phyloP scores from a whole-genome alignment of 2,888 invertebrate species.

The Agapostemon virescens region DNA sequence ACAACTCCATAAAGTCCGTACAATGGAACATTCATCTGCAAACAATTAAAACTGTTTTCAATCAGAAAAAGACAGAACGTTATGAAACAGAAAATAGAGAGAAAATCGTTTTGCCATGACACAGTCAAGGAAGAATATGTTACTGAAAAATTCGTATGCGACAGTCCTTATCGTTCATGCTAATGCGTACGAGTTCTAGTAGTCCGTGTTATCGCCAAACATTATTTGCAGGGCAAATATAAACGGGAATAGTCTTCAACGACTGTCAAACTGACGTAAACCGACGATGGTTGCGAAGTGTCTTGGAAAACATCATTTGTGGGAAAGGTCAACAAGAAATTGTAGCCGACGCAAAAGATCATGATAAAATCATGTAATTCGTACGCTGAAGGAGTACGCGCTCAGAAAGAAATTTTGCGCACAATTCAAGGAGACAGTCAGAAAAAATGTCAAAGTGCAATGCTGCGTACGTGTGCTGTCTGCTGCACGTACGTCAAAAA shows the following conservation, averaged over 20 bases:
- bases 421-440: not conserved
- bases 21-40: conserved; percentile 78
- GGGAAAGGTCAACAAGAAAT: not conserved
- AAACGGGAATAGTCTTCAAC: not conserved
- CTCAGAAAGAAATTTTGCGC: conserved; percentile 16
- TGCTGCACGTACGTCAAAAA: not conserved
- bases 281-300: not conserved
- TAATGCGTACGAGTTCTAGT: not conserved
- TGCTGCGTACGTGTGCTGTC: conserved; percentile 24
- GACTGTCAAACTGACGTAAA: conserved; percentile 37
- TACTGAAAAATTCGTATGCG: conserved; percentile 45
- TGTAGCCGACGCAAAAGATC: not conserved
- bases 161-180: conserved; percentile 15
- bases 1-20: conserved; percentile 76
- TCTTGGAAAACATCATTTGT: not conserved
- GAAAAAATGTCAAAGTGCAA: not conserved
- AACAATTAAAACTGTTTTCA: conserved; percentile 28
- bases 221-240: not conserved
- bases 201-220: conserved; percentile 5
- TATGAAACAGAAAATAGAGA: not conserved
- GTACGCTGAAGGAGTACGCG: not conserved
- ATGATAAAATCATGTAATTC: not conserved
- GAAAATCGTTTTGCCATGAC: not conserved
- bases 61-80: not conserved
- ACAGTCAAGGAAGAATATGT: conserved; percentile 28